These are phyloP conservation scores for Nansenia antarctica DNA, from an alignment of 2,113 vertebrate species.

Conservation along the genomic window DNA sequence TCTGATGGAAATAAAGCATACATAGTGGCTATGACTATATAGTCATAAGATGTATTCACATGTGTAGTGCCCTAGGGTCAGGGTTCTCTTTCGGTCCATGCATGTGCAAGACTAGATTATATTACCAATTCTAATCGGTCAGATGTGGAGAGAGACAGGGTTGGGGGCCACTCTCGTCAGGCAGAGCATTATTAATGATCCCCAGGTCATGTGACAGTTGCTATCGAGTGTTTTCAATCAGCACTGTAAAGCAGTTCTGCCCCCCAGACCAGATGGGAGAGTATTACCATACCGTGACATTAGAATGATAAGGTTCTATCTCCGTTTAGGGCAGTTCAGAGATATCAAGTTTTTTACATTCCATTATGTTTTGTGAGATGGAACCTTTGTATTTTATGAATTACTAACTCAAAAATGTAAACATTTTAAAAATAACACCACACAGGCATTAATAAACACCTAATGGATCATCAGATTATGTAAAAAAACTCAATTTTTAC, in stretches of 20 bases:
- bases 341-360: no score
- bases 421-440: no score
- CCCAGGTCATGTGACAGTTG: conserved; percentile 12
- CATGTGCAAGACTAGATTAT: background rate
- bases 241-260: conserved; percentile 27
- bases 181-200: conserved; percentile 12
- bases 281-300: conserved; percentile 41
- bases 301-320: no score
- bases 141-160: no score
- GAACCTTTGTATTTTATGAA: no score
- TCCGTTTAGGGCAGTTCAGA: no score
- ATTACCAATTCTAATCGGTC: background rate
- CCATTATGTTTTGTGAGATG: no score
- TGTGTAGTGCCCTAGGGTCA: background rate
- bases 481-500: no score
- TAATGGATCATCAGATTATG: no score
- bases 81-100: background rate
- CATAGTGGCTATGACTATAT: conserved; percentile 9
- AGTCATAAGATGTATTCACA: no score
- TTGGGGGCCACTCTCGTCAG: background rate
- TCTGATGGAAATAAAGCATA: background rate
- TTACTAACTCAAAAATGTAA: no score
- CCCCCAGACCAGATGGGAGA: conserved; percentile 39
- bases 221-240: conserved; percentile 8
- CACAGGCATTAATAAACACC: no score